Percentiles rank a stretch among this genome's conserved stretches.
These are phyloP conservation scores for Melolontha melolontha DNA, from an alignment of 2,888 invertebrate genomes.

Conservation along the genomic window DNA sequence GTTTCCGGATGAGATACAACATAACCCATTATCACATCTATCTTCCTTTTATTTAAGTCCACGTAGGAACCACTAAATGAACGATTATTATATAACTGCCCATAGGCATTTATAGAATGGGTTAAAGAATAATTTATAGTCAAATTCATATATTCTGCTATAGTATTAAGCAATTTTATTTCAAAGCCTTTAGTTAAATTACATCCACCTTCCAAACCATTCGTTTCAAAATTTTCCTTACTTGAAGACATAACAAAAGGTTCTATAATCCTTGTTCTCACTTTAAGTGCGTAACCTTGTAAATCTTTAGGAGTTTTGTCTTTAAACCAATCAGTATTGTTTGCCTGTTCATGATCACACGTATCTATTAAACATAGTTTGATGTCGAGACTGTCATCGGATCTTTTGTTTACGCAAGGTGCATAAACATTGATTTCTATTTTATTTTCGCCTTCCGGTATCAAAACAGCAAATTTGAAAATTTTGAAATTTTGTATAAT, in stretches of 20 bases:
- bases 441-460: conserved; percentile 46
- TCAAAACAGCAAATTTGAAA: conserved; percentile 53
- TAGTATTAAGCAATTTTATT: conserved; percentile 52
- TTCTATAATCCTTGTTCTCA: conserved; percentile 56
- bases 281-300: conserved; percentile 56
- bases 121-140: conserved; percentile 51
- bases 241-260: conserved; percentile 57
- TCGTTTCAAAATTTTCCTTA: conserved; percentile 38
- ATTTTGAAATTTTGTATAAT: conserved; percentile 49
- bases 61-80: conserved; percentile 53
- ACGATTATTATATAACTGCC: conserved; percentile 51
- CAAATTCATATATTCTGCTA: conserved; percentile 55
- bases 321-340: conserved; percentile 49
- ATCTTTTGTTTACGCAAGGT: conserved; percentile 53
- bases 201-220: not conserved
- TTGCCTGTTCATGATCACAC: conserved; percentile 49
- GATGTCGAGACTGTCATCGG: conserved; percentile 51
- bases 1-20: conserved; percentile 56
- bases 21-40: conserved; percentile 59
- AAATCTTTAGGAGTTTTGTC: conserved; percentile 57
- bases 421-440: conserved; percentile 51
- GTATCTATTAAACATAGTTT: conserved; percentile 48
- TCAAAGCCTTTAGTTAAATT: conserved; percentile 54
- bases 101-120: conserved; percentile 49
- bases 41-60: conserved; percentile 50